Evolutionary conservation across 2,113 vertebrate species (phyloP).

Genomic region (Indicator indicator): DNA sequence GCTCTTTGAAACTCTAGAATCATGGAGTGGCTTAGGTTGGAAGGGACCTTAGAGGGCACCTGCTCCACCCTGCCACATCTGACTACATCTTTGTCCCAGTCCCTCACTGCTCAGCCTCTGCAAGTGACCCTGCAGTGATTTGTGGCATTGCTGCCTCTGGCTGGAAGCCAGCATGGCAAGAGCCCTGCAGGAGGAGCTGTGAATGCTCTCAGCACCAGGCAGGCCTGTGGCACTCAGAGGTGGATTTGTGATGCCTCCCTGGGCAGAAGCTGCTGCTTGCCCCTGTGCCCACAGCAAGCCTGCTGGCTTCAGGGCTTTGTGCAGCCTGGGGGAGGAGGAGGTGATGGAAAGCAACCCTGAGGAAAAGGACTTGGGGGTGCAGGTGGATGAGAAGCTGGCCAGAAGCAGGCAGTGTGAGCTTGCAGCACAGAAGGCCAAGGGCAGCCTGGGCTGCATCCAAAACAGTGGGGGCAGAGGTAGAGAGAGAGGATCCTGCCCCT

Average conservation of each 20-base stretch:
- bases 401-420: no score
- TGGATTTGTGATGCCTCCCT: not conserved
- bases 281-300: not conserved
- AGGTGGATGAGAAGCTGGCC: no score
- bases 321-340: no score
- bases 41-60: no score
- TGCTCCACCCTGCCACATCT: no score
- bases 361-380: no score
- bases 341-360: no score
- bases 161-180: not conserved
- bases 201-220: not conserved
- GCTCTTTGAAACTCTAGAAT: not conserved
- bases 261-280: not conserved
- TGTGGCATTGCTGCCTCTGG: not conserved
- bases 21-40: no score
- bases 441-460: no score
- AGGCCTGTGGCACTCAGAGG: not conserved
- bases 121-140: not conserved
- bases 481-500: no score
- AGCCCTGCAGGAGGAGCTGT: not conserved
- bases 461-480: no score
- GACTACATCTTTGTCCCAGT: not conserved
- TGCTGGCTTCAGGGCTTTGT: not conserved
- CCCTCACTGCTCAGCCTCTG: not conserved
- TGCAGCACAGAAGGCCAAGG: no score